phyloP scores from a whole-genome alignment of 2,888 invertebrate genomes.

The Flexamia atlantica region DNA sequence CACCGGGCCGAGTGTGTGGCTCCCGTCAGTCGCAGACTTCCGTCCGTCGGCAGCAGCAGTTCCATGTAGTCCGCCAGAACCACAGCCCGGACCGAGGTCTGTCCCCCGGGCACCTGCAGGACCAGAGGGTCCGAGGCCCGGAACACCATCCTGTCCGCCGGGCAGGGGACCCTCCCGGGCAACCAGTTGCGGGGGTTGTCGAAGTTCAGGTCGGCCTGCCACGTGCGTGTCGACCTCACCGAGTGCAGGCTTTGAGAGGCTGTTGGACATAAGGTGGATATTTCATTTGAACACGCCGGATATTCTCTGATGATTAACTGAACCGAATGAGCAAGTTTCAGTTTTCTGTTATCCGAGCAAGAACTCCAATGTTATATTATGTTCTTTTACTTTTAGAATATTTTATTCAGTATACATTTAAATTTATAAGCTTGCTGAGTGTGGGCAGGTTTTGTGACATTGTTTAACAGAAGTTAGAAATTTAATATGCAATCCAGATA shows the following conservation, averaged over 20 bases:
- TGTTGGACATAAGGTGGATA: background rate
- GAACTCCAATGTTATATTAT: too few relatives aligned
- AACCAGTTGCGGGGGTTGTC: constrained; percentile 67
- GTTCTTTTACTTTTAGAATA: too few relatives aligned
- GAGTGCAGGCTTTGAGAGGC: background rate
- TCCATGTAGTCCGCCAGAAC: constrained; percentile 59
- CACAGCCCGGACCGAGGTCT: constrained; percentile 48
- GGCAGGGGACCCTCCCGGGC: constrained; percentile 64
- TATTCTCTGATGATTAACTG: too few relatives aligned
- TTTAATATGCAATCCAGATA: too few relatives aligned
- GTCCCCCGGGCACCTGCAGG: constrained; percentile 60
- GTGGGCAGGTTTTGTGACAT: too few relatives aligned
- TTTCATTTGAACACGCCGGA: too few relatives aligned
- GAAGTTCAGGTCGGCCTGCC: constrained; percentile 67
- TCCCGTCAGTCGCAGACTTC: constrained; percentile 57
- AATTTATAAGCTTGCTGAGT: too few relatives aligned
- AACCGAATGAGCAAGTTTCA: too few relatives aligned
- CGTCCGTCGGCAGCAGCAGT: constrained; percentile 60
- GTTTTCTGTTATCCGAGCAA: too few relatives aligned
- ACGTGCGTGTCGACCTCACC: constrained; percentile 46
- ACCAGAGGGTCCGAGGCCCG: constrained; percentile 64
- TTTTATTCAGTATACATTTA: too few relatives aligned
- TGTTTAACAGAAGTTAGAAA: too few relatives aligned
- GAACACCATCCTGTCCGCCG: constrained; percentile 66
- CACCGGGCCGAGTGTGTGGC: constrained; percentile 58